Conservation (phyloP, 2,113 vertebrate genomes). For the Ptychochromis oligacanthus region DNA sequence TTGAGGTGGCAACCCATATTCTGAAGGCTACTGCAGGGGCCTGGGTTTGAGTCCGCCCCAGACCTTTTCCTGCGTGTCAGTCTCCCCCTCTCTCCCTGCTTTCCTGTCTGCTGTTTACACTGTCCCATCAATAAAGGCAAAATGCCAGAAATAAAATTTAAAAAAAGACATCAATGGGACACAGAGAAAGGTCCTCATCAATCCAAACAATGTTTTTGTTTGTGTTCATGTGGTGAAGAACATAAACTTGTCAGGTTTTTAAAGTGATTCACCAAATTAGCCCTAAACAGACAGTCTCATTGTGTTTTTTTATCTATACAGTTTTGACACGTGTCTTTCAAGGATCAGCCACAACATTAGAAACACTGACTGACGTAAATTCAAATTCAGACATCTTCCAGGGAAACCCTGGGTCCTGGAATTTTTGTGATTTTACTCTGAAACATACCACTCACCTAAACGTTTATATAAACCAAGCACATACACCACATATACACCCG, state of each 20-base stretch:
- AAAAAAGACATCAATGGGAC: not conserved
- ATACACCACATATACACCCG: too few relatives aligned
- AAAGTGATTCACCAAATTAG: not conserved
- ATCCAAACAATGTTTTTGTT: not conserved
- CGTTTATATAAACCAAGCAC: not conserved
- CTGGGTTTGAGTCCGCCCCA: not conserved
- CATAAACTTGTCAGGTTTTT: not conserved
- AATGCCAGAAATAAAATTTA: not conserved
- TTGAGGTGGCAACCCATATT: not conserved
- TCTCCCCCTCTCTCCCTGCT: not conserved
- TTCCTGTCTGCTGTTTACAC: not conserved
- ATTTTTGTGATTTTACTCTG: not conserved
- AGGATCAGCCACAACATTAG: not conserved
- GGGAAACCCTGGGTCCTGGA: not conserved
- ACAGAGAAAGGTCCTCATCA: not conserved
- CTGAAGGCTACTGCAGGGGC: not conserved
- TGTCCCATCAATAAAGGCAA: not conserved
- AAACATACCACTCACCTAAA: not conserved
- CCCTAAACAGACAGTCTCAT: not conserved
- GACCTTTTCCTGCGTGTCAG: not conserved
- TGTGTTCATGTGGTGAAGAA: not conserved
- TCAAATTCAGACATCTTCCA: not conserved
- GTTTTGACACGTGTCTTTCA: constrained; percentile 2
- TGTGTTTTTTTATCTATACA: not conserved
- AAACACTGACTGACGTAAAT: not conserved